Conservation (phyloP, 2,888 invertebrate species). For the Chironomus tentans region DNA sequence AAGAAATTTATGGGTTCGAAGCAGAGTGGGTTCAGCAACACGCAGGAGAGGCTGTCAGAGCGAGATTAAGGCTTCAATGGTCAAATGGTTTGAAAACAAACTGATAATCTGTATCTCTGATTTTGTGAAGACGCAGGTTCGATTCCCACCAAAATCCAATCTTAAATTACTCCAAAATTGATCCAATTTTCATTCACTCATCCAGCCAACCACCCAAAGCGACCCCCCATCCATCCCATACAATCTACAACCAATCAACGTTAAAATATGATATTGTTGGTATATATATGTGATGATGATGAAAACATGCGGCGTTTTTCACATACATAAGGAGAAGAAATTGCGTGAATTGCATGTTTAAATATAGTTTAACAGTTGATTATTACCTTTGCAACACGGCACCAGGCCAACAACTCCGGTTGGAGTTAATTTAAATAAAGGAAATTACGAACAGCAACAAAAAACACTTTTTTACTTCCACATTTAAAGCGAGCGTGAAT, state of each 20-base stretch:
- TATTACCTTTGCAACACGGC: background rate
- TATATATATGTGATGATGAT: background rate
- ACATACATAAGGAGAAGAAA: background rate
- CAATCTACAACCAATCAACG: no score
- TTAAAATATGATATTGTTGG: background rate
- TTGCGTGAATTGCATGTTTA: constrained; percentile 18
- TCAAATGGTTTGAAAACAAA: no score
- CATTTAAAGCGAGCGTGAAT: no score
- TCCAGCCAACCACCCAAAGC: no score
- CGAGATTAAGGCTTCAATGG: no score
- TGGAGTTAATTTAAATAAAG: constrained; percentile 14
- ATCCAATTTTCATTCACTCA: background rate
- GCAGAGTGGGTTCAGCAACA: no score
- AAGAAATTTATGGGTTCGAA: no score
- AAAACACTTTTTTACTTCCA: background rate
- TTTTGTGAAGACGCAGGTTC: background rate
- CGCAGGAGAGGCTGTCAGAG: no score
- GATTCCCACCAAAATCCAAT: no score
- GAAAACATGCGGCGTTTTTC: constrained; percentile 11
- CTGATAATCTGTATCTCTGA: no score
- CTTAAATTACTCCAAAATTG: background rate
- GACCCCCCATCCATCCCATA: no score
- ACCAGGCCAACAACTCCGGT: background rate
- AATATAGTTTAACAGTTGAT: constrained; percentile 18
- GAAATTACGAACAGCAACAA: background rate